Base-by-base conservation (phyloP, 2,888 invertebrate species). In the Plutella xylostella region DNA sequence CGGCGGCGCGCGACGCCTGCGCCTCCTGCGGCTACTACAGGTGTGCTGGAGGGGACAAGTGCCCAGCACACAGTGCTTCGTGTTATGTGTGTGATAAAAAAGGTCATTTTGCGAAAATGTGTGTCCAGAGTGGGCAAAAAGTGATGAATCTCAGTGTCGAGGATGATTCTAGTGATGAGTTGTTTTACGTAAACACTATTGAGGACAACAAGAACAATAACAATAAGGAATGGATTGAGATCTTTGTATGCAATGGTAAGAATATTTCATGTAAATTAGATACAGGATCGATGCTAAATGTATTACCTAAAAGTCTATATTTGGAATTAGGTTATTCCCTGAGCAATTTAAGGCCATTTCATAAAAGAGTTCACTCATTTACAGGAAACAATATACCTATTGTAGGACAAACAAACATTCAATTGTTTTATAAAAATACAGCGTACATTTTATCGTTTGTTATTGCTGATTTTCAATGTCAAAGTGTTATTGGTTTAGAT, bases 261-360 rank as follows among this genome's bases (percentile, higher is more conserved):
- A n/a, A n/a, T n/a, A n/a, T n/a, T n/a, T n/a, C n/a, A n/a, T n/a
- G n/a, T n/a, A n/a, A n/a, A n/a, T n/a, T n/a, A n/a, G 49, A 49
- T n/a, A 47, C 45, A 1, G 49, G 47, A 9, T 47, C 48, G 14
- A 46, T 46, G 20, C 12, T 50, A 4, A 48, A 50, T 45, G 48
- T 50, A 5, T 30, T 50, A 11, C 48, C 49, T n/a, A 30, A 42
- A 19, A 39, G 9, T n/a, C 42, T 18, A 22, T 49, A 33, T 22
- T 7, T 42, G 28, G 33, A 34, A 4, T 39, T 49, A 30, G 49
- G 48, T 7, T 46, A 41, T 12, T 12, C 19, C 4, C 11, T 41
- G 14, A 21, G 14, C 3, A 25, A 47, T 17, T 15, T 47, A 18
- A 33, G 12, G 4, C 30, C 35, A 11, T 33, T 37, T 20, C 38